Base-by-base conservation (phyloP, 2,888 invertebrate genomes). In the Muschampia plurimacula region DNA sequence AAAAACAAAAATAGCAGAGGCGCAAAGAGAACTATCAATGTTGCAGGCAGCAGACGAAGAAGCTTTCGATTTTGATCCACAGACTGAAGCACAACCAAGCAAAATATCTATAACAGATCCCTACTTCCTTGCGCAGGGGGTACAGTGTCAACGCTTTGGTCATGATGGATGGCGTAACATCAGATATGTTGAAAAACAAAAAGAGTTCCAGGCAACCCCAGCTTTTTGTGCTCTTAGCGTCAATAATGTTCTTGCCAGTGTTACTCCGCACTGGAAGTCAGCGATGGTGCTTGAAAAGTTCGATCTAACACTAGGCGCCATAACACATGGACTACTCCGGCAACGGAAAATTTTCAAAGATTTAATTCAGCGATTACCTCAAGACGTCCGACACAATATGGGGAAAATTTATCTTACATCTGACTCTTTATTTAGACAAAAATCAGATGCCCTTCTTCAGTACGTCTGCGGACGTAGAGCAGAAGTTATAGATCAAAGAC, bases 331-430 rank as follows among this genome's bases (percentile, higher is more conserved):
- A 12, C 28, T 73, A 22, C 49, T 73, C 3, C 46, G 49, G 22
- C 74, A 74, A 41, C 55, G 74, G 4, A 67, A 74, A 62, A 52
- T 63, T 36, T 59, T 70, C 12, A 66, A 70, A 39, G 66, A 64
- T 60, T 15, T 60, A 32, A 39, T 74, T 39, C 44, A 46, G 39
- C 67, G 44, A 28, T 44, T 63, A 55, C 52, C 36, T 36, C 28
- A 57, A 28, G 44, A 69, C 28, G 8, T 60, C 8, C 71, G 65
- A 52, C 67, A 71, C 22, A 49, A 67, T 22, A 66, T 65, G 22
- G 59, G 55, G 12, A 55, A 55, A 55, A 55, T 0, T 22, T 55
- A 22, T 55, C 55, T 55, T 22, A 22, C 55, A 9, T 46, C 44
- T 28, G 60, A 68, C 39, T 41, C 67, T 4, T 13, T 57, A 41